These are phyloP conservation scores for Helicolenus hilgendorfi DNA, from an alignment of 2,797 vertebrate genomes.

Conservation along the genomic window DNA sequence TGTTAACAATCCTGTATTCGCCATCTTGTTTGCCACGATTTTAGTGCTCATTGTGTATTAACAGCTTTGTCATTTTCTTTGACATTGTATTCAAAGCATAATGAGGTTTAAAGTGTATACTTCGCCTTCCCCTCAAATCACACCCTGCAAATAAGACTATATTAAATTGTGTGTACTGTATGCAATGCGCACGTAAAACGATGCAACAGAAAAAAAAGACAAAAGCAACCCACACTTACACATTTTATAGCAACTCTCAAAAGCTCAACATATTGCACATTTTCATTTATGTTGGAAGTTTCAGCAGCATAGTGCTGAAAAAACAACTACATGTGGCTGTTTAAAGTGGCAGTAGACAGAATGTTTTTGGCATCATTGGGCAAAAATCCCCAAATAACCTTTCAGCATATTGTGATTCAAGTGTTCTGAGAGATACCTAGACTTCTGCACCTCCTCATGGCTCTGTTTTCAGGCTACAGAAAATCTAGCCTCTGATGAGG, in stretches of 20 bases:
- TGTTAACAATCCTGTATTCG: slow-evolving; percentile 1
- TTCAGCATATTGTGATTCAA: neutral
- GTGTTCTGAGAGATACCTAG: neutral
- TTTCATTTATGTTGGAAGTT: slow-evolving; percentile 3
- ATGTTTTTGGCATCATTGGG: neutral
- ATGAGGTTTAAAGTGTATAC: slow-evolving; percentile 16
- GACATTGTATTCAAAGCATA: slow-evolving; percentile 37
- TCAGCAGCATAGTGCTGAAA: neutral
- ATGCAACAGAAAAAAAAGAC: neutral
- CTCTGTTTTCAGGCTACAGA: too few relatives aligned
- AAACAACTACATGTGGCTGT: neutral
- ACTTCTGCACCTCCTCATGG: too few relatives aligned
- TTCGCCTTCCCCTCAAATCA: slow-evolving; percentile 15
- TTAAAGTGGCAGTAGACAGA: neutral
- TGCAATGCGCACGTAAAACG: slow-evolving; percentile 13
- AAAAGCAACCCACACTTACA: slow-evolving; percentile 6
- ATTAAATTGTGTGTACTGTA: neutral
- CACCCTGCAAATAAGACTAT: slow-evolving; percentile 8
- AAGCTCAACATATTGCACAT: neutral
- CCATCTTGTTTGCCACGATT: neutral
- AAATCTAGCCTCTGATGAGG: too few relatives aligned
- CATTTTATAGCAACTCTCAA: neutral
- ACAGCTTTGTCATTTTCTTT: slow-evolving; percentile 29
- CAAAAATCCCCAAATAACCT: neutral
- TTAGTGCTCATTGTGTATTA: slow-evolving; percentile 14